phyloP scores from a whole-genome alignment of 2,797 vertebrate genomes.

The Gallinago nigripennis region DNA sequence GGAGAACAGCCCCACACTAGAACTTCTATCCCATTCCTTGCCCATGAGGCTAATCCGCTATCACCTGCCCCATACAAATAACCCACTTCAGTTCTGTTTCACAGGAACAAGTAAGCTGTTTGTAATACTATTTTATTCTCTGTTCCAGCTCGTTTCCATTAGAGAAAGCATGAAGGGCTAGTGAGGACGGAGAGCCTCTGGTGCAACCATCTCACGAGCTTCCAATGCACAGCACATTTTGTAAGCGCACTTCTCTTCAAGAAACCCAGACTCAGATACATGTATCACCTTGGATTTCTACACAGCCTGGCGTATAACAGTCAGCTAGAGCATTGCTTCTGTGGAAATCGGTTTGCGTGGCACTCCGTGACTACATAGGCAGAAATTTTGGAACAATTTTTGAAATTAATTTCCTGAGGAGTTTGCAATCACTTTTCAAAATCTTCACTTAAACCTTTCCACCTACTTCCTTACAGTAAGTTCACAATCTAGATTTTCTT shows the following conservation, averaged over 20 bases:
- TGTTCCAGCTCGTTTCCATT: not conserved
- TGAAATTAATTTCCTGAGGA: constrained; percentile 54
- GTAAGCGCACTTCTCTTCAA: not conserved
- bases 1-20: not conserved
- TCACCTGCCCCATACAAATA: not conserved
- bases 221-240: not conserved
- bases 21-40: not conserved
- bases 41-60: not conserved
- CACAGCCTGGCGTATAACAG: not conserved
- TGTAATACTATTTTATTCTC: not conserved
- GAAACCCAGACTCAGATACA: not conserved
- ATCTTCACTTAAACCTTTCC: not conserved
- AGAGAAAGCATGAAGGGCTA: not conserved
- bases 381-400: not conserved
- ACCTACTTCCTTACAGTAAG: not conserved
- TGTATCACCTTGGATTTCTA: not conserved
- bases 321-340: not conserved
- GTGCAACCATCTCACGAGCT: not conserved
- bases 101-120: not conserved
- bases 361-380: not conserved
- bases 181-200: not conserved
- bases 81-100: not conserved
- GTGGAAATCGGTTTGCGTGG: not conserved
- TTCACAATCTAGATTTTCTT: constrained; percentile 32
- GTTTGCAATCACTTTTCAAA: constrained; percentile 41